Evolutionary conservation across 2,888 invertebrate species (phyloP), one percentile per base, ranked within the genome.

Genomic region (Pollenia angustigena): DNA sequence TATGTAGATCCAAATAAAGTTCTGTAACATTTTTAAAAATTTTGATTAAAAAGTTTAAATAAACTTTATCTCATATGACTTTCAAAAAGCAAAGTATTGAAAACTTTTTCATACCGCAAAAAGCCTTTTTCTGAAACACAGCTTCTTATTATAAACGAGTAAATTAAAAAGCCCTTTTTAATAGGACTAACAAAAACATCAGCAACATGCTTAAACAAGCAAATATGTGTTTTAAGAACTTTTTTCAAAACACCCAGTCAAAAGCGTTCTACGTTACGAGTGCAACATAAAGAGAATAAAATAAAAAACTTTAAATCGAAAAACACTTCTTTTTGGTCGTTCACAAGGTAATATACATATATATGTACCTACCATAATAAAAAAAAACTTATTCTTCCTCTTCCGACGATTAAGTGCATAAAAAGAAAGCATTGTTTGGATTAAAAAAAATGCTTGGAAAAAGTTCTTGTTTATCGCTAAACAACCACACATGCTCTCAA

Each of bases 91-190:
- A 69, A 44, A 50, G 10, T 44, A 81, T 52, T 68, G 14, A 60
- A 72, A 82, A 75, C 60, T 75, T 82, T 82, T 69, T 60, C 14
- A n/a, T 52, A 52, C n/a, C 6, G 32, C 32, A 42, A 75, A 82
- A 82, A 76, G 62, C 18, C 69, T 64, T 80, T 66, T 80, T 18
- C 4, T 32, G 2, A 72, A 64, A 72, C 79, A 40, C 56, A 84
- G 79, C 84, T 79, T 71, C 48, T 56, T 72, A 58, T 64, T 11
- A 78, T 42, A 6, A 60, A 62, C 68, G 2, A 58, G 60, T 56
- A 16, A 58, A 8, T 4, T 32, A 40, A 78, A 54, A 83, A 74
- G 74, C 72, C 79, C 68, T 79, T 74, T 74, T 71, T 7, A 52
- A 32, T 16, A 40, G 4, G 32, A 40, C 11, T 10, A 64, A 71